These are phyloP conservation scores for Echinops telfairi DNA, from an alignment of 2,113 vertebrate species.

Conservation along the genomic window DNA sequence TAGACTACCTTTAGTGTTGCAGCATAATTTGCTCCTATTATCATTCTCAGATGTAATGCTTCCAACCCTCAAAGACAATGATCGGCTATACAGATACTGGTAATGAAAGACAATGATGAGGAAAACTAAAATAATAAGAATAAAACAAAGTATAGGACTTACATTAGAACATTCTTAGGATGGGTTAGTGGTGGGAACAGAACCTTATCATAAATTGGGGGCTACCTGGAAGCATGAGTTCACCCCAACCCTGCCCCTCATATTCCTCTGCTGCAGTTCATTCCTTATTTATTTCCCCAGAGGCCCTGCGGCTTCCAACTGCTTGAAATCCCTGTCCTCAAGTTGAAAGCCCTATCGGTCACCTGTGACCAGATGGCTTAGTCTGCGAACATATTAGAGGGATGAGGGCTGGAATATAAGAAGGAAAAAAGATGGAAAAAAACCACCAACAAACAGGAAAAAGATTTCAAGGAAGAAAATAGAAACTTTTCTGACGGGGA, in stretches of 20 bases:
- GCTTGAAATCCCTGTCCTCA: conserved; percentile 47
- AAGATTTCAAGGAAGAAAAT: conserved; percentile 64
- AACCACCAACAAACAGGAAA: not conserved
- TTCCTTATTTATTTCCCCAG: not conserved
- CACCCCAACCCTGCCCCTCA: not conserved
- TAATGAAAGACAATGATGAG: not conserved
- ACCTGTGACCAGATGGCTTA: conserved; percentile 21
- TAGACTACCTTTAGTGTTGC: not conserved
- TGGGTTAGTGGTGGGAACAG: not conserved
- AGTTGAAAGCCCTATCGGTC: not conserved
- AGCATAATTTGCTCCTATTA: not conserved
- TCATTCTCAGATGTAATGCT: not conserved
- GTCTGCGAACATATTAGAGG: conserved; percentile 45
- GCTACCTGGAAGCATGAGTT: not conserved
- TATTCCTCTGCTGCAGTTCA: not conserved
- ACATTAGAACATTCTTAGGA: not conserved
- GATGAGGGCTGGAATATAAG: conserved; percentile 17
- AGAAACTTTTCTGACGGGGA: conserved; percentile 44
- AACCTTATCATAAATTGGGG: not conserved
- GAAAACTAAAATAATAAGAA: not conserved
- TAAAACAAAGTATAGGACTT: not conserved
- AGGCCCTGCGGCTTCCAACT: not conserved
- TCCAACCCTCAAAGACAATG: not conserved
- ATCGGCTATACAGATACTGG: not conserved
- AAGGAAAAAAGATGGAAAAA: not conserved